Evolutionary conservation across 2,888 invertebrate species (phyloP), one percentile per base, ranked within the genome.

Genomic region (Anoplius nigerrimus): DNA sequence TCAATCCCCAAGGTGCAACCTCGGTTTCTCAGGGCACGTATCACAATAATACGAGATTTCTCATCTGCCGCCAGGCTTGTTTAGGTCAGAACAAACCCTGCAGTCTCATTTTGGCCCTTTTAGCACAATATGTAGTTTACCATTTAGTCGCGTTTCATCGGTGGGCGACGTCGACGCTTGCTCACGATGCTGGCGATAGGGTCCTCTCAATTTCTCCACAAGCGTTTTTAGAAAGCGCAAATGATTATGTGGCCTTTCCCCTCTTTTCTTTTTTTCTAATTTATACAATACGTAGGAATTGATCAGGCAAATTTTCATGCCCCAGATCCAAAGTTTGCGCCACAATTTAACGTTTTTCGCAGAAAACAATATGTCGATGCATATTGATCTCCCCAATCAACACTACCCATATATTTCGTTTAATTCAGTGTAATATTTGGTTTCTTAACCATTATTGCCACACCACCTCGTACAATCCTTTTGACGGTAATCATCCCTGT

Each of bases 151-250:
- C 18, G 52, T 59, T 43, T 60, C 60, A 20, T 53, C 59, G 53
- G 53, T 60, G 53, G 16, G 5, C 54, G 45, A 66, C 43, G 60
- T 66, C 46, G 59, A 59, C 42, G 66, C 59, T 45, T 13, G n/a
- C 53, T 60, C 59, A 24, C 53, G 66, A 20, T 57, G 6, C 18
- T 71, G 61, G 0, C 68, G 63, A 67, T 67, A 63, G 57, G 54
- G 51, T 60, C 57, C 63, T 51, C 67, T 11, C 46, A 67, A 67
- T 67, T 67, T 62, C 24, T 2, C 66, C 11, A 67, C 63, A 52
- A 71, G 63, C 11, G 4, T 53, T 53, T 46, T 53, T 60, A 67
- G 53, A 54, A 67, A 67, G 58, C 64, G 20, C 16, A 71, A 43
- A 64, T 67, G 64, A 0, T 11, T n/a, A 51, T 67, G 43, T 52